Conservation (phyloP, 2,888 invertebrate genomes). For the Thelaira solivaga region DNA sequence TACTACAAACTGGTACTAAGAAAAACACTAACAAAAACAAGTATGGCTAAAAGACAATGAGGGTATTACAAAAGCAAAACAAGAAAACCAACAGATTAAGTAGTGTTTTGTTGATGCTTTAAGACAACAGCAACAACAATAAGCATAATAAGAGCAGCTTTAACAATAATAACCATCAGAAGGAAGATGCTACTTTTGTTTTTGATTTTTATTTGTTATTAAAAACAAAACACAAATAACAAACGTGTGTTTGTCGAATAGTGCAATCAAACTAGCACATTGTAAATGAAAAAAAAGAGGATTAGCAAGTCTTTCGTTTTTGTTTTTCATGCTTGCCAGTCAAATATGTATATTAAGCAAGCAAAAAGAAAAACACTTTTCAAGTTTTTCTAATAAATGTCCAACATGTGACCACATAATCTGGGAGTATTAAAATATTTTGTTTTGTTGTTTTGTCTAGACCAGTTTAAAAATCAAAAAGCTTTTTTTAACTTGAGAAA, state of each 20-base stretch:
- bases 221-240: too few relatives aligned
- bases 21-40: not conserved
- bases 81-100: conserved; percentile 37
- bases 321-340: too few relatives aligned
- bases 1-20: conserved; percentile 8
- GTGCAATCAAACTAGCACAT: not conserved
- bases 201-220: not conserved
- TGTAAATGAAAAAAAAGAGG: conserved; percentile 28
- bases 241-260: conserved; percentile 11
- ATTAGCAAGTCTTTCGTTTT: conserved; percentile 33
- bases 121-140: conserved; percentile 1
- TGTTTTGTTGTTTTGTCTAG: too few relatives aligned
- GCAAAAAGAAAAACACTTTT: not conserved
- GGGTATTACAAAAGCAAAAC: conserved; percentile 19
- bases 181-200: not conserved
- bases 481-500: too few relatives aligned
- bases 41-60: conserved; percentile 25
- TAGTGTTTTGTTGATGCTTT: conserved; percentile 31
- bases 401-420: not conserved
- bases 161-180: conserved; percentile 13
- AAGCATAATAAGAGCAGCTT: conserved; percentile 9
- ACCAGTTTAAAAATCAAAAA: too few relatives aligned
- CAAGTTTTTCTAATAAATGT: not conserved
- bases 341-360: not conserved
- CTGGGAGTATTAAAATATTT: not conserved